Base-by-base conservation (phyloP, 2,888 invertebrate genomes). In the Oegoconia quadripuncta region DNA sequence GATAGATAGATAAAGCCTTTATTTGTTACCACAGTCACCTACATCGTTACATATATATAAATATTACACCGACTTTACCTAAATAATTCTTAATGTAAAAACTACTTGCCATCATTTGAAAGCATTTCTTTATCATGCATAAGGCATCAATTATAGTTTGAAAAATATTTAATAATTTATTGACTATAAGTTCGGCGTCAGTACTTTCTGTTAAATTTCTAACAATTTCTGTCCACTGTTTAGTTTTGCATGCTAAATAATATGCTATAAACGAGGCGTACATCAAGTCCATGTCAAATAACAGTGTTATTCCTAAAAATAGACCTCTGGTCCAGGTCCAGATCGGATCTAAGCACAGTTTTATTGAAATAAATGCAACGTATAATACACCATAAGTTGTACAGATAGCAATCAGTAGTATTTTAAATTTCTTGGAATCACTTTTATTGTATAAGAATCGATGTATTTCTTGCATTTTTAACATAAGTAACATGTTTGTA, bases 41-140 rank as follows among this genome's bases (percentile, higher is more conserved):
- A n/a, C n/a, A n/a, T n/a, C n/a, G n/a, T n/a, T n/a, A n/a, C n/a
- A n/a, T n/a, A n/a, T n/a, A n/a, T n/a, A n/a, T n/a, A n/a, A n/a
- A n/a, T n/a, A n/a, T n/a, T n/a, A n/a, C n/a, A n/a, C n/a, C n/a
- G n/a, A n/a, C n/a, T n/a, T n/a, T n/a, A n/a, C n/a, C n/a, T n/a
- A n/a, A n/a, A n/a, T n/a, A n/a, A n/a, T n/a, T n/a, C n/a, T n/a
- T n/a, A 25, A n/a, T 29, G 17, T 9, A 3, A 18, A 18, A 6
- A 30, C 17, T 33, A 32, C 33, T 48, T 33, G 54, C 54, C 44
- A 44, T 17, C 12, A 13, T 7, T 30, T 50, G 37, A 17, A 49
- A 48, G 3, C 41, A 16, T 3, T 29, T 30, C n/a, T 38, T 41
- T 7, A 31, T 46, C 3, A 52, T 11, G 8, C 35, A 22, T 15